These are phyloP conservation scores for Leptopilina boulardi DNA, from an alignment of 1,140 invertebrate genomes.

Conservation along the genomic window DNA sequence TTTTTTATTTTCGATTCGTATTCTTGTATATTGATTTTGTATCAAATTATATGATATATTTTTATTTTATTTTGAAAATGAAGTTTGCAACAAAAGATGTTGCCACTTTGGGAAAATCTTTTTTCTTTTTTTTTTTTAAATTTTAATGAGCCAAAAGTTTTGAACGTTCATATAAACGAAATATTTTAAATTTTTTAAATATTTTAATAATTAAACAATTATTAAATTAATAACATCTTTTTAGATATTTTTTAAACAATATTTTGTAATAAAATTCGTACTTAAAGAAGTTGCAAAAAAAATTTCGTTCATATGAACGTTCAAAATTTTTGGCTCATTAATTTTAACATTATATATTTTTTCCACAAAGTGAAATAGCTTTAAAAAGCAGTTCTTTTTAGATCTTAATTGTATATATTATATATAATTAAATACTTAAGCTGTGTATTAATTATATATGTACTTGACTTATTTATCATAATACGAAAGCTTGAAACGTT, in stretches of 20 bases:
- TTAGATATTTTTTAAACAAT: too few relatives aligned
- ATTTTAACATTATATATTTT: neutral
- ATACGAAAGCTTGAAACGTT: neutral
- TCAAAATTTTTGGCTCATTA: too few relatives aligned
- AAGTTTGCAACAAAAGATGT: neutral
- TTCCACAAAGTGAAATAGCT: neutral
- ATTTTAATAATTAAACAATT: too few relatives aligned
- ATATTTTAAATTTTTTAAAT: too few relatives aligned
- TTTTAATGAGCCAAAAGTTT: neutral
- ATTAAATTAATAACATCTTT: too few relatives aligned
- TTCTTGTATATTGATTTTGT: neutral
- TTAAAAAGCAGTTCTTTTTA: constrained; percentile 16
- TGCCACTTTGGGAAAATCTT: neutral
- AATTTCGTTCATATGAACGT: too few relatives aligned
- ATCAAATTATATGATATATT: neutral
- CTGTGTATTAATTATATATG: neutral
- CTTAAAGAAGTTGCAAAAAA: too few relatives aligned
- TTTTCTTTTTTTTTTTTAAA: neutral
- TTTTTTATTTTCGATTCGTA: neutral
- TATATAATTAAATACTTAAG: neutral
- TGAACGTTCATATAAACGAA: too few relatives aligned
- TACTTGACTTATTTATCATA: neutral
- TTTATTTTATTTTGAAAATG: neutral
- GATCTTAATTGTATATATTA: neutral
- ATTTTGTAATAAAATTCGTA: too few relatives aligned